phyloP scores from a whole-genome alignment of 1,140 invertebrate genomes.

The Pararge aegeria region DNA sequence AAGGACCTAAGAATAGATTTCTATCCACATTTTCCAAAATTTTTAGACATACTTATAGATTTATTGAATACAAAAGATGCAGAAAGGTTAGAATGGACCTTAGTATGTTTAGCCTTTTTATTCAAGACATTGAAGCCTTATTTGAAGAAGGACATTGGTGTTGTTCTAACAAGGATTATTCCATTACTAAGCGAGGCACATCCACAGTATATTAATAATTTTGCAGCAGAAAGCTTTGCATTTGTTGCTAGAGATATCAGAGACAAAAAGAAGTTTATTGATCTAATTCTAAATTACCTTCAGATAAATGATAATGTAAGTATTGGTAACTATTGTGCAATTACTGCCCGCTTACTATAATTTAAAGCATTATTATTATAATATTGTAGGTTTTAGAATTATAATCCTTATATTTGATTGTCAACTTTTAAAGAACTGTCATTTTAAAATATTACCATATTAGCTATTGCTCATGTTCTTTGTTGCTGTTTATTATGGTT shows the following conservation, averaged over 20 bases:
- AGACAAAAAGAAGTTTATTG: conserved; percentile 88
- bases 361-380: too few relatives aligned
- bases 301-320: conserved; percentile 84
- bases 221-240: conserved; percentile 96
- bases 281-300: conserved; percentile 85
- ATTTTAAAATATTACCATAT: too few relatives aligned
- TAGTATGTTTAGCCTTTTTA: conserved; percentile 91
- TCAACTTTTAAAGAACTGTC: too few relatives aligned
- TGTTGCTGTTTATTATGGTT: too few relatives aligned
- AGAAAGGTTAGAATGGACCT: conserved; percentile 90
- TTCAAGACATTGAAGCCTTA: conserved; percentile 93
- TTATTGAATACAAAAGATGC: conserved; percentile 88
- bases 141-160: conserved; percentile 88
- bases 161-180: conserved; percentile 86
- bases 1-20: conserved; percentile 93
- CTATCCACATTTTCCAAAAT: conserved; percentile 88
- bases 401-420: too few relatives aligned
- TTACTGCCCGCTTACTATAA: too few relatives aligned
- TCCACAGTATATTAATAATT: conserved; percentile 91
- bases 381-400: too few relatives aligned
- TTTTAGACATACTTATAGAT: conserved; percentile 85
- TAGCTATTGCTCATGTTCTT: too few relatives aligned
- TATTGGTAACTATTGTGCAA: too few relatives aligned
- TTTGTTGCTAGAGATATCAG: conserved; percentile 94
- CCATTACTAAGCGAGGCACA: conserved; percentile 86